Percentiles rank a stretch among this genome's conserved stretches.
Evolutionary conservation across 2,888 invertebrate genomes (phyloP).

Genomic region (Pterostichus niger): DNA sequence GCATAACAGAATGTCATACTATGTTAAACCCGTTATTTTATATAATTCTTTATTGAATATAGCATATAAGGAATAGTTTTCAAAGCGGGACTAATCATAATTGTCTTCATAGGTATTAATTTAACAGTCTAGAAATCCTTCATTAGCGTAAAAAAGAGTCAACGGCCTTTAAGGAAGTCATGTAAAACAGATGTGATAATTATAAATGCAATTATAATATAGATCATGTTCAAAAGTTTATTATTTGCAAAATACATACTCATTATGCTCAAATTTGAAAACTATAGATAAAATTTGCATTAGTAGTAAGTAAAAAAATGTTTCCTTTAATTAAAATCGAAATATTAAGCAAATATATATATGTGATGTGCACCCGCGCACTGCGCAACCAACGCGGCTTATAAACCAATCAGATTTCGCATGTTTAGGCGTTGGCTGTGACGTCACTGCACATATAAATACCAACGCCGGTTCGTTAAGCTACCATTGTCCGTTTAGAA

Average conservation of each 20-base stretch:
- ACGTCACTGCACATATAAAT: constrained; percentile 80
- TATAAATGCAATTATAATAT: constrained; percentile 14
- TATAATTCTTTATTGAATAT: neutral
- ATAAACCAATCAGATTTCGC: constrained; percentile 77
- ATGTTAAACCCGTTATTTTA: constrained; percentile 14
- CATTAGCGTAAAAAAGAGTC: constrained; percentile 50
- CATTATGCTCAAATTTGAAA: constrained; percentile 20
- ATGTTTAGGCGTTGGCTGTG: constrained; percentile 78
- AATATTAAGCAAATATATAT: constrained; percentile 19
- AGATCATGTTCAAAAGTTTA: constrained; percentile 4
- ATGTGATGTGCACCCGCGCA: constrained; percentile 56
- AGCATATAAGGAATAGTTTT: neutral
- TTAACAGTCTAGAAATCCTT: constrained; percentile 33
- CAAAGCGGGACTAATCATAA: constrained; percentile 28
- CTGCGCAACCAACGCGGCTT: constrained; percentile 39
- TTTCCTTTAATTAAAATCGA: constrained; percentile 53
- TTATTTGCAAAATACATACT: constrained; percentile 3
- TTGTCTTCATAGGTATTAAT: constrained; percentile 19
- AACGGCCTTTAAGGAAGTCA: constrained; percentile 61
- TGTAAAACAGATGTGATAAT: constrained; percentile 56
- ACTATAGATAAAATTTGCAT: constrained; percentile 21
- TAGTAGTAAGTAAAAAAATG: constrained; percentile 12
- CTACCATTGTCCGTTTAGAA: constrained; percentile 70
- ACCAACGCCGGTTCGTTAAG: constrained; percentile 77
- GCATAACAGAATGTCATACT: neutral